Percentiles rank a stretch among this genome's conserved stretches.
These are phyloP conservation scores for Gavia stellata DNA, from an alignment of 2,113 vertebrate genomes.

Conservation along the genomic window DNA sequence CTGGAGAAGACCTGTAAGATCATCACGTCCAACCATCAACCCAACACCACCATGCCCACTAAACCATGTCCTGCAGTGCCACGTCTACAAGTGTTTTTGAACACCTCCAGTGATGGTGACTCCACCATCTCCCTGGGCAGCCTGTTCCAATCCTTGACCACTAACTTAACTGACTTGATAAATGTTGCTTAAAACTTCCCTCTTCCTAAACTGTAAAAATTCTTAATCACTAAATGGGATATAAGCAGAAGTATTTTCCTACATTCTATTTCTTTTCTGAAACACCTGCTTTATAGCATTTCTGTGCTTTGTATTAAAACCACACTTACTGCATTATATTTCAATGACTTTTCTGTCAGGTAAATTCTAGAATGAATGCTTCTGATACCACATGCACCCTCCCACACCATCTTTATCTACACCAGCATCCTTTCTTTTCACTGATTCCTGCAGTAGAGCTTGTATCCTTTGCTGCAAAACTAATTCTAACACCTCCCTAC, in stretches of 20 bases:
- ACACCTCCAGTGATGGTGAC: no score
- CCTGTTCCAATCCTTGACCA: no score
- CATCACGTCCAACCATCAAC: no score
- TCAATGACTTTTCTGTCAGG: not conserved
- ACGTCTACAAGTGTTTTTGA: no score
- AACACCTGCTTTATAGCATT: not conserved
- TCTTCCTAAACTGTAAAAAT: not conserved
- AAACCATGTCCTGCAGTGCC: no score
- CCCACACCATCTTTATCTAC: constrained; percentile 11
- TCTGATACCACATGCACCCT: constrained; percentile 6
- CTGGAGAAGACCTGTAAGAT: no score
- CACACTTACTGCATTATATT: not conserved
- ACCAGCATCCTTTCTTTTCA: not conserved
- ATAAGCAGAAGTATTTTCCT: not conserved
- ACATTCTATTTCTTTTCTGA: not conserved
- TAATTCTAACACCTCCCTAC: not conserved
- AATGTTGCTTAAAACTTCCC: not conserved
- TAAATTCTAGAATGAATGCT: not conserved
- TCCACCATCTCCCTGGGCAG: no score
- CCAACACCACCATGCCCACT: no score
- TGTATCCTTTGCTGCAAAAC: not conserved
- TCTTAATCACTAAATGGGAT: not conserved
- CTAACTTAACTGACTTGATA: not conserved
- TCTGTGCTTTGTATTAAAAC: not conserved
- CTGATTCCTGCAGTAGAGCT: not conserved